Evolutionary conservation across 2,113 vertebrate genomes (phyloP), one percentile per base, ranked within the genome.

Genomic region (Melanocharis versteri): DNA sequence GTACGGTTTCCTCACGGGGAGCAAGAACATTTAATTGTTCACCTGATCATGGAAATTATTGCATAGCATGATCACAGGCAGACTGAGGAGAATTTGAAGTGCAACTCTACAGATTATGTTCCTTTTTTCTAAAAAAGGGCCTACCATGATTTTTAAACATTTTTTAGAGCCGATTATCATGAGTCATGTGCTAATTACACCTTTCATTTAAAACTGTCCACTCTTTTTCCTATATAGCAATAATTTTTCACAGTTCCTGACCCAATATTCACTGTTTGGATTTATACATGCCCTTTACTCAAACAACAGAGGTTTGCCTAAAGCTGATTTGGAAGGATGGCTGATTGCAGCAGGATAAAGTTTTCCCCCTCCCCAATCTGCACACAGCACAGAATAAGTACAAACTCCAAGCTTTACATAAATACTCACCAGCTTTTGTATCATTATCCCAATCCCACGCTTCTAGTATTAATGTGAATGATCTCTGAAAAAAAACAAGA

Each of bases 371-470:
- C 26, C 54, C 7, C 28, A 48, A 0, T 15, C 14, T 19, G 7
- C 10, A 18, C 10, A 65, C 2, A 64, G 6, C 27, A 84, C 7
- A 85, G 11, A 77, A 1, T 20, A 71, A 79, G 19, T 15, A 37
- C 30, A 87, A 91, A 42, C 27, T 8, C 1, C 33, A 84, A 58
- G 3, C 71, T 93, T 77, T 27, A 60, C 30, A 71, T n/a, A 83
- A 89, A 87, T 95, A 98, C 99, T 99, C 95, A 99, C 99, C 98
- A 50, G 97, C 95, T 73, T 97, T 98, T 10, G 99, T 99, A 79
- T 97, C 97, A 42, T 99, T 99, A 98, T 99, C 99, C 98, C 97
- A 98, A 96, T 99, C 99, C 99, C 99, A 99, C 35, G 98, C 99
- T 96, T 99, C 99, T 95, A 99, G 96, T 53, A 99, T 98, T 96